Evolutionary conservation across 2,113 vertebrate species (phyloP), one percentile per base, ranked within the genome.

Genomic region (Scatophagus argus): DNA sequence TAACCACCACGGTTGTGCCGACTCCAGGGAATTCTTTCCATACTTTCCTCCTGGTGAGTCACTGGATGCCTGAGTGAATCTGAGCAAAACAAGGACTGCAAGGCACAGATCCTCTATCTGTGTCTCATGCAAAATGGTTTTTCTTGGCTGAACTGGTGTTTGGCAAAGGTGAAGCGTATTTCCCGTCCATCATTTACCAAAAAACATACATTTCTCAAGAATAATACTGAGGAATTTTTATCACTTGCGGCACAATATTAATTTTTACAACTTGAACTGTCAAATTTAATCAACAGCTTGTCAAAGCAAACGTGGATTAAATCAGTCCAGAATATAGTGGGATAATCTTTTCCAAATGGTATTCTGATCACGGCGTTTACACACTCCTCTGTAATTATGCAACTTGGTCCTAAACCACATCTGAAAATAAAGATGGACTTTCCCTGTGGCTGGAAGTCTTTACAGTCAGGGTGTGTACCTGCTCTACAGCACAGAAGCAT

Each of bases 1-100:
- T 92, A 92, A 85, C 82, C 86, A 78, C 74, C 67, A 54, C 62
- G 29, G 79, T 90, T 90, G 77, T 92, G 90, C 89, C 60, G 79
- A 91, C 89, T 89, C 66, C 44, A 34, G 81, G 87, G 88, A 91
- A 93, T 94, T 93, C 91, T 83, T 92, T 81, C 90, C 91, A 93
- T 93, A 85, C 81, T 89, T 92, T 79, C 73, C 51, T 87, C 58
- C 74, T 87, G 87, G 77, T 92, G 88, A 93, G 74, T 87, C 79
- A 85, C 46, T 63, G 9, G 46, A 89, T 76, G 92, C 84, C 67
- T 92, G 91, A 93, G 55, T 92, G 91, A 84, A 83, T 89, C 49
- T 65, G 88, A 54, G 89, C 88, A 93, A 94, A 94, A 94, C 92
- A 94, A 87, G 82, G 23, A 66, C 65, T 21, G 54, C 46, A 27